phyloP scores from a whole-genome alignment of 2,113 vertebrate genomes.

The Lucifuga dentata region DNA sequence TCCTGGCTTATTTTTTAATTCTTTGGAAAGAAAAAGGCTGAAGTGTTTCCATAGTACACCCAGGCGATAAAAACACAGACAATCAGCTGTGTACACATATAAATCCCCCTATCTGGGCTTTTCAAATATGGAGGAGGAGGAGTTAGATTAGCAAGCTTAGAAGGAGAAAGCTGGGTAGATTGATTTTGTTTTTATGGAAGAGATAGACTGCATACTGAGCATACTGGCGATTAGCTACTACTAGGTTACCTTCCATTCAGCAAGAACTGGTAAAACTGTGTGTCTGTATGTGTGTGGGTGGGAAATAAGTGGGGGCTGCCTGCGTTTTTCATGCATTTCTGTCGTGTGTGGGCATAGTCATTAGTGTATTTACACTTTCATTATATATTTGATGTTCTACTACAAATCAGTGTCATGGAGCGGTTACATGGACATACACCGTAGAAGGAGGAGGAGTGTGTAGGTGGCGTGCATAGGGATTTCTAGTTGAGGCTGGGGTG shows the following conservation, averaged over 20 bases:
- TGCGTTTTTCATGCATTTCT: slow-evolving; percentile 27
- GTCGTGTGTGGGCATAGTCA: slow-evolving; percentile 37
- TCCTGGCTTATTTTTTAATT: background rate
- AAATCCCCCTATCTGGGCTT: background rate
- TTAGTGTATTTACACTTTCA: slow-evolving; percentile 11
- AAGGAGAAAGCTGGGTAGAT: slow-evolving; percentile 29
- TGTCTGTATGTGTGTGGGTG: slow-evolving; percentile 44
- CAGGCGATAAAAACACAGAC: slow-evolving; percentile 14
- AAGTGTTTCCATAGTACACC: background rate
- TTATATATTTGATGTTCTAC: slow-evolving; percentile 3
- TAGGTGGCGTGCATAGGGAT: slow-evolving; percentile 22
- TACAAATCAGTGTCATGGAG: slow-evolving; percentile 3
- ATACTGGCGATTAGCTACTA: slow-evolving; percentile 47
- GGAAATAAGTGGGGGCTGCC: slow-evolving; percentile 33
- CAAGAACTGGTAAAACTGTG: slow-evolving; percentile 34
- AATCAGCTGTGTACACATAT: slow-evolving; percentile 17
- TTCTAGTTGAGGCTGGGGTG: slow-evolving; percentile 5
- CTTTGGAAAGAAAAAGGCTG: background rate
- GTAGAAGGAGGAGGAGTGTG: background rate
- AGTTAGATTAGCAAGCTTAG: slow-evolving; percentile 21
- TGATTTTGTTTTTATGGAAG: slow-evolving; percentile 56
- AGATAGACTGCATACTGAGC: slow-evolving; percentile 10
- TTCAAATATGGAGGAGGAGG: slow-evolving; percentile 33
- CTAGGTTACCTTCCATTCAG: slow-evolving; percentile 52
- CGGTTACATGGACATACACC: slow-evolving; percentile 10